A percentile compares a stretch with the other conserved stretches of the same genome.
These are phyloP conservation scores for Sebastes vulpes DNA, from an alignment of 2,797 vertebrate genomes.

Conservation along the genomic window DNA sequence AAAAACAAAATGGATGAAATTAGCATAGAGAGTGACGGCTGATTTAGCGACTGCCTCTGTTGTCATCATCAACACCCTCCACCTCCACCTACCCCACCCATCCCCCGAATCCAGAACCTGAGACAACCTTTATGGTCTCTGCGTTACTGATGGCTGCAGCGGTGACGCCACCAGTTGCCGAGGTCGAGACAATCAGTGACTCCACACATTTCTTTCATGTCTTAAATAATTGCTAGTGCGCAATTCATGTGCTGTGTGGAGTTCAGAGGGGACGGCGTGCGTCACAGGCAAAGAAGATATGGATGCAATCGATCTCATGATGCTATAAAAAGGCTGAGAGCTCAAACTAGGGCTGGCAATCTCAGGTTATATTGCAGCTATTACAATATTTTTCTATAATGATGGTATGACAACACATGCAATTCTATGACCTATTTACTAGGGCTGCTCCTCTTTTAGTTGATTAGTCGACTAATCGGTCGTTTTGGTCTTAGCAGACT, in stretches of 20 bases:
- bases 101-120: constrained; percentile 39
- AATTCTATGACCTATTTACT: background rate
- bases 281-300: background rate
- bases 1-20: constrained; percentile 89
- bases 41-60: constrained; percentile 82
- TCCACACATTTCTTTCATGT: background rate
- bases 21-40: constrained; percentile 84
- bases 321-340: background rate
- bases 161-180: constrained; percentile 49
- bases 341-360: background rate
- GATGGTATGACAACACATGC: background rate
- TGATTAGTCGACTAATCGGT: too few species aligned
- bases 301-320: background rate
- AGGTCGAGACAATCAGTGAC: constrained; percentile 37
- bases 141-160: constrained; percentile 43
- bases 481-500: too few species aligned
- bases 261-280: background rate
- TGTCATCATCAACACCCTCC: constrained; percentile 67
- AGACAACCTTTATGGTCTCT: constrained; percentile 50
- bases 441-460: too few species aligned
- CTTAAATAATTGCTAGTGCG: constrained; percentile 3
- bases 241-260: background rate
- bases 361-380: background rate
- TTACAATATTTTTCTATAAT: background rate
- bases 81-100: background rate